phyloP scores from a whole-genome alignment of 2,113 vertebrate species.

The Nannobrachium achirus region DNA sequence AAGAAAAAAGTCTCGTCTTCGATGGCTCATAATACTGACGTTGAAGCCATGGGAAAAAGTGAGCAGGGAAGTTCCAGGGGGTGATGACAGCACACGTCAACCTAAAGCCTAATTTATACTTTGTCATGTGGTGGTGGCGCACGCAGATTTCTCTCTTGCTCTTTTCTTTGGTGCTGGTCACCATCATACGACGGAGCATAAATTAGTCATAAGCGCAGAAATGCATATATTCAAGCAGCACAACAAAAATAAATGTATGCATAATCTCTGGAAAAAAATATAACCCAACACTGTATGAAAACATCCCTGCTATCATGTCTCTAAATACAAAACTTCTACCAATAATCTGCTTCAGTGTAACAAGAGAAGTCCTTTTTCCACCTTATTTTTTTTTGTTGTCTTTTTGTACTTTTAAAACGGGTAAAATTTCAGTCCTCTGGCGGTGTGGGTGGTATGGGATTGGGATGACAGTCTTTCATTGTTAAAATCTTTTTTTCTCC shows the following conservation, averaged over 20 bases:
- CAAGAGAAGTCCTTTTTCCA: constrained; percentile 94
- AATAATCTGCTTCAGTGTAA: constrained; percentile 96
- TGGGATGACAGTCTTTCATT: constrained; percentile 89
- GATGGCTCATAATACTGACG: constrained; percentile 60
- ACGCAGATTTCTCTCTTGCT: too few species aligned
- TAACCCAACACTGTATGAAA: constrained; percentile 85
- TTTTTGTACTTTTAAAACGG: constrained; percentile 88
- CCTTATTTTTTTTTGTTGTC: constrained; percentile 58
- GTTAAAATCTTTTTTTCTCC: constrained; percentile 54
- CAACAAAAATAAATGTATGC: constrained; percentile 96
- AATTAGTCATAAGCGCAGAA: constrained; percentile 66
- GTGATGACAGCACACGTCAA: constrained; percentile 88
- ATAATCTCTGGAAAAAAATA: constrained; percentile 89
- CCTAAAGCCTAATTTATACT: constrained; percentile 53
- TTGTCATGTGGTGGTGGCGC: too few species aligned
- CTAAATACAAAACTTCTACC: constrained; percentile 99
- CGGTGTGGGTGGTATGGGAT: constrained; percentile 94
- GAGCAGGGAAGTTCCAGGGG: constrained; percentile 47
- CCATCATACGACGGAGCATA: too few species aligned
- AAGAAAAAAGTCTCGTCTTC: constrained; percentile 53
- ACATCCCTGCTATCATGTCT: constrained; percentile 98
- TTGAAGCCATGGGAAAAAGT: constrained; percentile 47
- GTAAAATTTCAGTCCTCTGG: constrained; percentile 96
- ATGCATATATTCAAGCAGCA: constrained; percentile 97
- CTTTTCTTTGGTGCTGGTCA: too few species aligned